Evolutionary conservation across 2,797 vertebrate genomes (phyloP).

Genomic region (Megalops cyprinoides): DNA sequence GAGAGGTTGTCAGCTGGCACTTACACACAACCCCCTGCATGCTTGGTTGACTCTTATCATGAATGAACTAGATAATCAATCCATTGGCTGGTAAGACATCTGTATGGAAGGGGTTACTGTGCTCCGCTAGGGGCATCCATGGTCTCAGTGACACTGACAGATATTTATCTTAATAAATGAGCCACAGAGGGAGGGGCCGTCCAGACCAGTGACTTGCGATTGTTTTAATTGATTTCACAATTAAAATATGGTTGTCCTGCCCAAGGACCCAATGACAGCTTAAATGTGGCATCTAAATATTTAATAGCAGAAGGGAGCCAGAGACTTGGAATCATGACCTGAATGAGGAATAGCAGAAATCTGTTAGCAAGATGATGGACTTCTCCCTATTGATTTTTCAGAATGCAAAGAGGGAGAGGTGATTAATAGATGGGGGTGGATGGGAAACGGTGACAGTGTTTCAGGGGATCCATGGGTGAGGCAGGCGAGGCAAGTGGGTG

Average conservation of each 20-base stretch:
- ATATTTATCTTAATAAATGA: conserved; percentile 25
- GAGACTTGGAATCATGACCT: conserved; percentile 45
- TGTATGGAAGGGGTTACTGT: not conserved
- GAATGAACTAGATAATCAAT: not conserved
- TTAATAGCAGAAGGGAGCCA: conserved; percentile 58
- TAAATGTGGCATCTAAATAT: conserved; percentile 66
- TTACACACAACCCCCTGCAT: not conserved
- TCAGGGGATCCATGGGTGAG: not conserved
- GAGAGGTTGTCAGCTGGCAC: not conserved
- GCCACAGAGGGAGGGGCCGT: not conserved
- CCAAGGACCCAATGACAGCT: conserved; percentile 60
- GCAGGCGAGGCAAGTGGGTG: not conserved
- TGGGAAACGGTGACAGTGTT: conserved; percentile 32
- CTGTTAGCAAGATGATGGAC: conserved; percentile 51
- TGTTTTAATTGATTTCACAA: conserved; percentile 27
- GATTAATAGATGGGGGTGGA: conserved; percentile 30
- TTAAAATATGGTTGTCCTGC: conserved; percentile 43
- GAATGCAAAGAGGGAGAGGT: conserved; percentile 39
- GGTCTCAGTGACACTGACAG: not conserved
- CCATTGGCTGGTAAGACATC: no score
- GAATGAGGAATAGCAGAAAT: conserved; percentile 70
- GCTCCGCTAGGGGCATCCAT: not conserved
- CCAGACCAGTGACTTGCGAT: not conserved
- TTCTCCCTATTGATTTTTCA: conserved; percentile 61
- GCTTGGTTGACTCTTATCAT: not conserved